Evolutionary conservation across 2,888 invertebrate genomes (phyloP), one percentile per base, ranked within the genome.

Genomic region (Creontiades dilutus): DNA sequence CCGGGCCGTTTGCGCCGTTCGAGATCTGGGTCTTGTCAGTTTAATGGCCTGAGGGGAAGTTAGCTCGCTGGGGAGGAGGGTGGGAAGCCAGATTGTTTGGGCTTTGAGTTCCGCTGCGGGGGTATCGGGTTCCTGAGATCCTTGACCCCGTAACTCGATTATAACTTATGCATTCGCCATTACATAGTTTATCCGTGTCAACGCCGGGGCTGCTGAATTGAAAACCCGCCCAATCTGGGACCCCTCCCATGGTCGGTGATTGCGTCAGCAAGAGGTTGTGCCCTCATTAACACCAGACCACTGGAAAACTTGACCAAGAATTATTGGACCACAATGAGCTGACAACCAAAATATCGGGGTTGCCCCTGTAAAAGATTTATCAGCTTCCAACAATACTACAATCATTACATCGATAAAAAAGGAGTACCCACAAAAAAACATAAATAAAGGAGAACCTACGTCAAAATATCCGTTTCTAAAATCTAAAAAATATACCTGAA

Each of bases 81-180:
- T 76, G 76, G n/a, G 37, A 37, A 37, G 37, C 37, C 27, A 76
- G 68, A 68, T 68, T 68, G 68, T 68, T 68, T 68, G 23, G 68
- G 68, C 68, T 68, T 68, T 27, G 68, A 68, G 19, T 68, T 68
- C 68, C 68, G 27, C 23, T 68, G n/a, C 68, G 68, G 68, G n/a
- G 68, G 27, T 68, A 68, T 68, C 68, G 68, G 68, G 68, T 68
- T 68, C 23, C 68, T 68, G n/a, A n/a, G 82, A 82, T 82, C 82
- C 82, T 82, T 82, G 82, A 82, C 82, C 82, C 82, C 52, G 82
- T 82, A 82, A 82, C 82, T 82, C 82, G 82, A 48, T 52, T 82
- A 68, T 27, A 68, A 68, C 27, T 68, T 68, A 68, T 68, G 68
- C 68, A 68, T 68, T 68, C 13, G 68, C 68, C 68, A 68, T 23